Base-by-base conservation (phyloP, 2,113 vertebrate genomes). In the Takifugu bimaculatus region DNA sequence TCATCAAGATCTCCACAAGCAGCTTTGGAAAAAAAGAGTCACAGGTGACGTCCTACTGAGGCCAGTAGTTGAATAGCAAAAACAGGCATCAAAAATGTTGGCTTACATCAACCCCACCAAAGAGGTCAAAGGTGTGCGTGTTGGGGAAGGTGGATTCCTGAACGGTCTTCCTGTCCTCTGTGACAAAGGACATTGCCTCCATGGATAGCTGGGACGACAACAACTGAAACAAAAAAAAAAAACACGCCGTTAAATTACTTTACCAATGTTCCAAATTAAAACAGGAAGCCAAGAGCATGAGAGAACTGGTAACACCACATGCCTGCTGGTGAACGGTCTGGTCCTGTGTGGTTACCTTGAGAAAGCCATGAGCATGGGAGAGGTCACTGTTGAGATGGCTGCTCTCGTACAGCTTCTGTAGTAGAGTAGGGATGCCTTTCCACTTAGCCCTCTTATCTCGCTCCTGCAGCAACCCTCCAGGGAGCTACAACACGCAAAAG, bases 91-190 rank as follows among this genome's bases (percentile, higher is more conserved):
- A 11, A 39, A 39, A 39, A 39, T 1, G 35, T 10, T 11, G 48
- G 93, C 97, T 97, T 89, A 99, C 97, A 88, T 99, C 93, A 0
- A 99, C 95, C 85, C 97, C 97, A 78, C 96, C 97, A 84, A 99
- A 99, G 48, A 99, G 91, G 71, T 98, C 96, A 89, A 99, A 99
- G 0, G 94, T 96, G 85, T 99, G 94, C 0, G 96, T 98, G 83
- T 98, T 97, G 70, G 96, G 95, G 54, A 94, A 99, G 60, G 93
- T 93, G 74, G 93, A 93, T 88, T 98, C 95, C 87, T 95, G 96
- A 79, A 93, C 92, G 26, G 93, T 90, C 90, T 97, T 92, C 88
- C 95, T 80, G 68, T 99, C 95, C 84, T 98, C 96, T 28, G 96
- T 97, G 52, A 98, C 95, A 90, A 95, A 98, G 52, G 93, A 93